Evolutionary conservation across 2,888 invertebrate genomes (phyloP).

Genomic region (Scaptomyza caliginosa): DNA sequence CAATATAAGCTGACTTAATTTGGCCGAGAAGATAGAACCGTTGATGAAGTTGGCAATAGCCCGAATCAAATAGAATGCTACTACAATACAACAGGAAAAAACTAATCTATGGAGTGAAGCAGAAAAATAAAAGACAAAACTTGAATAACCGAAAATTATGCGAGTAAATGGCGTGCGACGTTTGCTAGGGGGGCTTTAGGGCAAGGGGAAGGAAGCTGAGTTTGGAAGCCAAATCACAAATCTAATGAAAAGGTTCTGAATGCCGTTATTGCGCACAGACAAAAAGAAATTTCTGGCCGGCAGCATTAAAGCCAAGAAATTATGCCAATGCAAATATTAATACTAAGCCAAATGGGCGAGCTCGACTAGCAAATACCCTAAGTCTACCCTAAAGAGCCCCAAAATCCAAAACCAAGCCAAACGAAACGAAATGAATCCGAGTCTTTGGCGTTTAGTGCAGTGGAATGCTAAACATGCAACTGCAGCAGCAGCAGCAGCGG

Average conservation of each 20-base stretch:
- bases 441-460: constrained; percentile 22
- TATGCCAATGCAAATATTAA: constrained; percentile 65
- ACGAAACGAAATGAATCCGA: constrained; percentile 36
- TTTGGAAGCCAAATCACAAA: constrained; percentile 68
- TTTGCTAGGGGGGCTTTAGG: not conserved
- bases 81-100: not conserved
- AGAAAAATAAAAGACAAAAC: not conserved
- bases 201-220: not conserved
- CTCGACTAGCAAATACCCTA: not conserved
- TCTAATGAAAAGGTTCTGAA: constrained; percentile 78
- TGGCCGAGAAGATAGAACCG: constrained; percentile 31
- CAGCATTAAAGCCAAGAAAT: constrained; percentile 41
- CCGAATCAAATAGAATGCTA: constrained; percentile 10
- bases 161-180: constrained; percentile 56
- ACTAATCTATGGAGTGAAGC: not conserved
- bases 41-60: constrained; percentile 21
- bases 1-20: constrained; percentile 49
- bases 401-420: constrained; percentile 5
- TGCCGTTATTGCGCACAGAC: constrained; percentile 63
- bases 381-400: constrained; percentile 1
- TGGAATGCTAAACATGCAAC: constrained; percentile 57
- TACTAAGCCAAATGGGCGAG: constrained; percentile 18
- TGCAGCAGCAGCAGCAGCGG: constrained; percentile 21
- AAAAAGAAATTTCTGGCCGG: not conserved
- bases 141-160: constrained; percentile 55